A percentile compares a stretch with the other conserved stretches of the same genome.
phyloP scores from a whole-genome alignment of 92 coral and sea anemone species.

The Zoanthus sansibaricus region DNA sequence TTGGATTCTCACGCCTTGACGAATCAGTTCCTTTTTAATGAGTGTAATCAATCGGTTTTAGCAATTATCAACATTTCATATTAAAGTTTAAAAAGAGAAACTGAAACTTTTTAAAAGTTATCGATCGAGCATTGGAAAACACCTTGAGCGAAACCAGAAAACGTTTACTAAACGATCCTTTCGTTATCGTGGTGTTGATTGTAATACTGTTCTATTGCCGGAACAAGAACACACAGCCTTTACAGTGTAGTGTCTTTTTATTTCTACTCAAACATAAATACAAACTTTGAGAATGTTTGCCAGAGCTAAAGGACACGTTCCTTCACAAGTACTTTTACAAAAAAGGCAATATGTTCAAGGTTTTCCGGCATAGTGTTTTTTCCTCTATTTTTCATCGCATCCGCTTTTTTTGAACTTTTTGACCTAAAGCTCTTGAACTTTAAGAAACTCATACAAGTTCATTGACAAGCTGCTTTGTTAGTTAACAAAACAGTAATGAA shows the following conservation, averaged over 20 bases:
- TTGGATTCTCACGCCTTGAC: constrained; percentile 39
- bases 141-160: constrained; percentile 27
- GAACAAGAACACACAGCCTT: not conserved
- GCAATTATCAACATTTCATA: constrained; percentile 23
- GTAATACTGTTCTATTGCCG: not conserved
- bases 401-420: constrained; percentile 18
- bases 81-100: constrained; percentile 4
- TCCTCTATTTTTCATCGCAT: not conserved
- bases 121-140: constrained; percentile 13
- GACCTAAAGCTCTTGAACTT: constrained; percentile 20
- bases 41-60: not conserved
- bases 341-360: not conserved
- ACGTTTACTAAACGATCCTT: not conserved
- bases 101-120: not conserved
- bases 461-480: constrained; percentile 17
- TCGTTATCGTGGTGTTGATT: constrained; percentile 34
- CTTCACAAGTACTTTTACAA: not conserved
- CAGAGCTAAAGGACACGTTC: not conserved
- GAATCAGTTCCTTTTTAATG: not conserved
- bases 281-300: not conserved
- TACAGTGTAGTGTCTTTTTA: not conserved
- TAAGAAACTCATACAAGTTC: not conserved
- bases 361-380: not conserved
- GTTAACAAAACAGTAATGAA: constrained; percentile 6
- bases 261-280: not conserved